Percentiles rank a stretch among this genome's conserved stretches.
Conservation (phyloP, 2,888 invertebrate genomes). For the Euzetes globulus region DNA sequence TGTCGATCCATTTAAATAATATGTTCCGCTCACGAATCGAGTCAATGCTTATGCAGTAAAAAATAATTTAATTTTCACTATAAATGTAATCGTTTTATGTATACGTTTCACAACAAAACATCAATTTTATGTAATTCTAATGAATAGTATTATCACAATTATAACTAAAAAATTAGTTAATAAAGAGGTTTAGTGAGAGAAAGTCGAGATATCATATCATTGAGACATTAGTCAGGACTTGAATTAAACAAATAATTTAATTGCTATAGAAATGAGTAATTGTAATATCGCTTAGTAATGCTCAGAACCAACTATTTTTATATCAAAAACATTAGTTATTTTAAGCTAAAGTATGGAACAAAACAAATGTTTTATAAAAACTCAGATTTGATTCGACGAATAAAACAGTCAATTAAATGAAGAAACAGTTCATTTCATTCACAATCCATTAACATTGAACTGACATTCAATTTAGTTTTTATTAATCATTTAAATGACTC, state of each 20-base stretch:
- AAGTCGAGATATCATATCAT: not conserved
- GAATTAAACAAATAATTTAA: not conserved
- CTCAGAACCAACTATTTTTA: not conserved
- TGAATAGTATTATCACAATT: not conserved
- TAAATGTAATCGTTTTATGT: too few species aligned
- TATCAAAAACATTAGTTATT: not conserved
- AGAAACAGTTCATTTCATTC: too few species aligned
- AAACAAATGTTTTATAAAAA: too few species aligned
- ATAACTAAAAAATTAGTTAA: not conserved
- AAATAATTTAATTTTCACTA: too few species aligned
- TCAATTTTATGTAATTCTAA: not conserved
- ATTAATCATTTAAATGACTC: not conserved
- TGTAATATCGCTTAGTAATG: not conserved
- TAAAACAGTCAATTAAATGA: too few species aligned
- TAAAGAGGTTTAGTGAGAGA: not conserved
- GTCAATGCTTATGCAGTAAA: too few species aligned
- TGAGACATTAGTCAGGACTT: not conserved
- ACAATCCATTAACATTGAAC: not conserved
- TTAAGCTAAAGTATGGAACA: too few species aligned
- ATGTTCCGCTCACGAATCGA: too few species aligned
- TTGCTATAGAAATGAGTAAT: conserved; percentile 1
- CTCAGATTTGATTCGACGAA: too few species aligned
- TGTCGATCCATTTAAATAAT: too few species aligned
- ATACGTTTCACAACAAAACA: too few species aligned
- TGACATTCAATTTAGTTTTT: conserved; percentile 9